A percentile compares a stretch with the other conserved stretches of the same genome.
Conservation (phyloP, 2,113 vertebrate genomes). For the Calyptomena viridis region DNA sequence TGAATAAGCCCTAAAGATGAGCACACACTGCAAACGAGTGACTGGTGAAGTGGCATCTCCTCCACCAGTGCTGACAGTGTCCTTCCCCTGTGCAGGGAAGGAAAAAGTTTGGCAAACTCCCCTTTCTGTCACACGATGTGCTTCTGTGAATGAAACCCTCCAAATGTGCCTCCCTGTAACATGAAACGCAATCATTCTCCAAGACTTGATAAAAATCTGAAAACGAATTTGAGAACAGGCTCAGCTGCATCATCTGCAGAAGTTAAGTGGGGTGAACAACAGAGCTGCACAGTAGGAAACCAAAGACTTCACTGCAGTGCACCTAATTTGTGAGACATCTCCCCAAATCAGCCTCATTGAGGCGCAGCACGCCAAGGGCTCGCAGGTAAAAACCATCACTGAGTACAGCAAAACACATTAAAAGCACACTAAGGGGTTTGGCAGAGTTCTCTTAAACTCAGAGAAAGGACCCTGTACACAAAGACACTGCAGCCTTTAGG, state of each 20-base stretch:
- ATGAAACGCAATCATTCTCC: not conserved
- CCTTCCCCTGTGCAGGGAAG: not conserved
- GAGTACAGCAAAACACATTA: not conserved
- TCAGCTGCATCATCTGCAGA: not conserved
- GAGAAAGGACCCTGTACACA: not conserved
- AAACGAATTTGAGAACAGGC: not conserved
- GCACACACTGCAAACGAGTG: accelerated
- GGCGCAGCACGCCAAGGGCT: not conserved
- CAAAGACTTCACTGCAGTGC: not conserved
- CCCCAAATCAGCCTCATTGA: not conserved
- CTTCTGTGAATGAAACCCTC: not conserved
- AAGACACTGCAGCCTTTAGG: not conserved
- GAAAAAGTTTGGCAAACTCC: not conserved
- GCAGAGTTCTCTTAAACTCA: not conserved
- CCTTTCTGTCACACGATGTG: accelerated
- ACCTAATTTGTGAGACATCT: slow-evolving; percentile 14
- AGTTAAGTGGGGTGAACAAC: not conserved
- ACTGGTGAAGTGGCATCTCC: not conserved
- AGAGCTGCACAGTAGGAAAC: not conserved
- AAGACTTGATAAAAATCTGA: not conserved
- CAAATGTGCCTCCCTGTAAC: not conserved
- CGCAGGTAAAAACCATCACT: not conserved
- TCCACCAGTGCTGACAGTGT: not conserved
- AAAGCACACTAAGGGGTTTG: not conserved
- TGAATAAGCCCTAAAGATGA: not conserved